Evolutionary conservation across 2,888 invertebrate species (phyloP).

Genomic region (Harpagoxenus sublaevis): DNA sequence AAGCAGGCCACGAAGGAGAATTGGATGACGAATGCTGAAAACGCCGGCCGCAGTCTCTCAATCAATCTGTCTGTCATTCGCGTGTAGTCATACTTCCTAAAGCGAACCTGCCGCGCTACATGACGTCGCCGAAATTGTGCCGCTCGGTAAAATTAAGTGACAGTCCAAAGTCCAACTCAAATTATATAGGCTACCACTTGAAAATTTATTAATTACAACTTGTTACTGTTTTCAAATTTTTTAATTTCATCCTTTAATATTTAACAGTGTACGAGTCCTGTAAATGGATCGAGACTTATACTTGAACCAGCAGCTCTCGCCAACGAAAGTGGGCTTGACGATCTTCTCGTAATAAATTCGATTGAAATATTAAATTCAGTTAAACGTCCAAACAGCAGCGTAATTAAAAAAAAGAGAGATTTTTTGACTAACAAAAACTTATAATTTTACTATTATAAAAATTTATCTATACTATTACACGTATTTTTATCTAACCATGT

Average conservation of each 20-base stretch:
- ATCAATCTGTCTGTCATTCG: conserved; percentile 33
- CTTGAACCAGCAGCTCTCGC: conserved; percentile 89
- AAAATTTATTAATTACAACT: background rate
- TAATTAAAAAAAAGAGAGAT: background rate
- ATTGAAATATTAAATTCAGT: background rate
- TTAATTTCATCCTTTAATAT: too few species aligned
- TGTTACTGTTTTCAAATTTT: background rate
- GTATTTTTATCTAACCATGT: background rate
- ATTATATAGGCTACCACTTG: background rate
- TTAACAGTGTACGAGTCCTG: too few species aligned
- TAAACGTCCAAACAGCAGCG: background rate
- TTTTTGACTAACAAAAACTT: background rate
- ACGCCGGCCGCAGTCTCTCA: conserved; percentile 56
- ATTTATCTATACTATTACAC: background rate
- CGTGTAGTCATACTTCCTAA: conserved; percentile 13
- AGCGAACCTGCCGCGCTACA: background rate
- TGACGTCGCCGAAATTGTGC: background rate
- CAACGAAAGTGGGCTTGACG: conserved; percentile 87
- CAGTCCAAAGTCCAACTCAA: background rate
- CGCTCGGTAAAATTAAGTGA: background rate
- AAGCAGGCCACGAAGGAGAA: conserved; percentile 90
- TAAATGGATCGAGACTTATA: conserved; percentile 86
- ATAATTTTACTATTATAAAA: background rate
- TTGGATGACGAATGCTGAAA: conserved; percentile 90
- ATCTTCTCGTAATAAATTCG: background rate